phyloP scores from a whole-genome alignment of 2,797 vertebrate genomes.

The Anableps anableps region DNA sequence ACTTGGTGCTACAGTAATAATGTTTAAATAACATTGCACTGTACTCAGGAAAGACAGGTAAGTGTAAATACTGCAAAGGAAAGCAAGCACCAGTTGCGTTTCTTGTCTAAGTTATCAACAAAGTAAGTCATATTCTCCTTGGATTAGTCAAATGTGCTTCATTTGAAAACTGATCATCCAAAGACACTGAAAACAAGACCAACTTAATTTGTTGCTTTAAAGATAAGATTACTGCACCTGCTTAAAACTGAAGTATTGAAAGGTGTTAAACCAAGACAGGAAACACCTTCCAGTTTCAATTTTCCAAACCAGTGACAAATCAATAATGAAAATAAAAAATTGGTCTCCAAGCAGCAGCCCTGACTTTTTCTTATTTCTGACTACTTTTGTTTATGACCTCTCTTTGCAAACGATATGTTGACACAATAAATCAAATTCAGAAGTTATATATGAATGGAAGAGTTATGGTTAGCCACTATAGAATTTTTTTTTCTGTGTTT shows the following conservation, averaged over 20 bases:
- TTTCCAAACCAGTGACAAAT: slow-evolving; percentile 26
- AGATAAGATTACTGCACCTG: neutral
- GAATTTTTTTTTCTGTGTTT: neutral
- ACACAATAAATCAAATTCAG: neutral
- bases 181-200: neutral
- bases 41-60: neutral
- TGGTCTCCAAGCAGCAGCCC: slow-evolving; percentile 10
- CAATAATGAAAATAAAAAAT: slow-evolving; percentile 6
- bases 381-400: slow-evolving; percentile 6
- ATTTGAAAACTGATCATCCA: neutral
- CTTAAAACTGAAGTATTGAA: neutral
- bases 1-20: neutral
- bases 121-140: neutral
- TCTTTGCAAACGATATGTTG: neutral
- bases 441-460: neutral
- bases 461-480: neutral
- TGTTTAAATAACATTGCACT: neutral
- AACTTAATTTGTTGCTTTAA: neutral
- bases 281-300: slow-evolving; percentile 16
- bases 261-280: slow-evolving; percentile 10
- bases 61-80: neutral
- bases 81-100: neutral
- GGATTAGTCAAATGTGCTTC: neutral
- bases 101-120: neutral
- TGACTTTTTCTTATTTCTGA: neutral